Evolutionary conservation across 1,140 invertebrate genomes (phyloP).

Genomic region (Hypothenemus hampei): DNA sequence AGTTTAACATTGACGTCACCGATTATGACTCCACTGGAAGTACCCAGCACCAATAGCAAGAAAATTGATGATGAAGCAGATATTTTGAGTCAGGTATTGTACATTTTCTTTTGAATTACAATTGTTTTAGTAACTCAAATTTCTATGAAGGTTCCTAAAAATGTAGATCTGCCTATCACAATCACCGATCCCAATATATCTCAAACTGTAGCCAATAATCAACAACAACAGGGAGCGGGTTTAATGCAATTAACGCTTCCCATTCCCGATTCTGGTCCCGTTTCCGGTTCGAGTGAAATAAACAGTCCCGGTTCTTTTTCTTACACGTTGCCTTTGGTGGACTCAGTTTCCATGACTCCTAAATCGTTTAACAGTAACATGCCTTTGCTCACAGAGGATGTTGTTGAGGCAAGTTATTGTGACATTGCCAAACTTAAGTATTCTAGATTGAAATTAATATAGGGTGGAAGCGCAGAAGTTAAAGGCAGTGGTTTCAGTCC

Average conservation of each 20-base stretch:
- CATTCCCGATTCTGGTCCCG: conserved; percentile 57
- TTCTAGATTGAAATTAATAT: no score
- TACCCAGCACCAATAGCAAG: conserved; percentile 55
- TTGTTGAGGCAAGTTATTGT: conserved; percentile 19
- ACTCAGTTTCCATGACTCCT: conserved; percentile 34
- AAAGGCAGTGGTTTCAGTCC: conserved; percentile 13
- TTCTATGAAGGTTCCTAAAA: conserved; percentile 39
- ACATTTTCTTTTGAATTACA: neutral
- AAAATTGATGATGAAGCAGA: conserved; percentile 43
- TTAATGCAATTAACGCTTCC: conserved; percentile 59
- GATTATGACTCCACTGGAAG: conserved; percentile 73
- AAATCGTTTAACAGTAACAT: conserved; percentile 39
- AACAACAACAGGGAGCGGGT: conserved; percentile 42
- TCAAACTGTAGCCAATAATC: conserved; percentile 53
- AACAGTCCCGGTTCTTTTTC: conserved; percentile 39
- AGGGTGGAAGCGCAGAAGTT: no score
- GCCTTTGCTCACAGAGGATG: conserved; percentile 39
- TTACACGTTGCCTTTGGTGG: conserved; percentile 41
- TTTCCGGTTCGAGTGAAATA: conserved; percentile 34
- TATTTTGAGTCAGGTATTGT: conserved; percentile 43
- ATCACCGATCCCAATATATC: conserved; percentile 52
- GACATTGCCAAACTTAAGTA: no score
- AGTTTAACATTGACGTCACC: conserved; percentile 68
- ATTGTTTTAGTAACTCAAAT: neutral
- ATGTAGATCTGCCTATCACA: conserved; percentile 51